Percentiles rank a stretch among this genome's conserved stretches.
Evolutionary conservation across 2,797 vertebrate genomes (phyloP).

Genomic region (Rhadinocentrus ornatus): DNA sequence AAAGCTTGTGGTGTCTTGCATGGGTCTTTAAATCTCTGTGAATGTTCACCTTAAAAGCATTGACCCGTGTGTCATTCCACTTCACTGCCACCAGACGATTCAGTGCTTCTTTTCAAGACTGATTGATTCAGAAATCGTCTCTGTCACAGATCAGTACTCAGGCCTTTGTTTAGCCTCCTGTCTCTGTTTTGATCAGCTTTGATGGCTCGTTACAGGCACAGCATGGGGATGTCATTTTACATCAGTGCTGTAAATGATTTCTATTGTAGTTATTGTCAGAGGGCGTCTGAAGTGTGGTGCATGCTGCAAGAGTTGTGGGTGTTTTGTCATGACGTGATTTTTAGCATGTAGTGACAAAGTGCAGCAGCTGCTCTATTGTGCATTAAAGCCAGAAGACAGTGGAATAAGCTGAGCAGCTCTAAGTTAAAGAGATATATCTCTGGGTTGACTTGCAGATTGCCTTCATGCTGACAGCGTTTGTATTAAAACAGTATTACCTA

Average conservation of each 20-base stretch:
- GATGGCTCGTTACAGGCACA: slow-evolving; percentile 18
- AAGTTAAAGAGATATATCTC: background rate
- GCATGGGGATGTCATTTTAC: slow-evolving; percentile 15
- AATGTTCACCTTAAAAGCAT: slow-evolving; percentile 38
- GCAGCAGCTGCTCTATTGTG: slow-evolving; percentile 22
- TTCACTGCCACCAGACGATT: slow-evolving; percentile 12
- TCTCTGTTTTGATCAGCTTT: slow-evolving; percentile 12
- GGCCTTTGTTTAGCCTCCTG: slow-evolving; percentile 21
- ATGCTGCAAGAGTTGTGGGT: slow-evolving; percentile 37
- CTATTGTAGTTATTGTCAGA: background rate
- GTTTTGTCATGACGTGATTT: slow-evolving; percentile 14
- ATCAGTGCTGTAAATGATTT: slow-evolving; percentile 22
- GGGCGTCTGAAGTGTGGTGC: slow-evolving; percentile 36
- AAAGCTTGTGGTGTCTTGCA: slow-evolving; percentile 56
- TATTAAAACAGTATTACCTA: slow-evolving; percentile 7
- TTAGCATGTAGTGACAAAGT: slow-evolving; percentile 46
- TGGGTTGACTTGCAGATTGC: slow-evolving; percentile 1
- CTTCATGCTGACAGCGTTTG: background rate
- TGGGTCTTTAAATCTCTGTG: slow-evolving; percentile 37
- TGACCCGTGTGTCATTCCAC: slow-evolving; percentile 18
- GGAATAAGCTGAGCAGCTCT: background rate
- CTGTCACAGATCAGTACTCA: slow-evolving; percentile 20
- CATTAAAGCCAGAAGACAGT: slow-evolving; percentile 20
- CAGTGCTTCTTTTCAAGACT: slow-evolving; percentile 3
- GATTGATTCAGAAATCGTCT: slow-evolving; percentile 15